Evolutionary conservation across 2,113 vertebrate genomes (phyloP).

Genomic region (Siniperca knerii): DNA sequence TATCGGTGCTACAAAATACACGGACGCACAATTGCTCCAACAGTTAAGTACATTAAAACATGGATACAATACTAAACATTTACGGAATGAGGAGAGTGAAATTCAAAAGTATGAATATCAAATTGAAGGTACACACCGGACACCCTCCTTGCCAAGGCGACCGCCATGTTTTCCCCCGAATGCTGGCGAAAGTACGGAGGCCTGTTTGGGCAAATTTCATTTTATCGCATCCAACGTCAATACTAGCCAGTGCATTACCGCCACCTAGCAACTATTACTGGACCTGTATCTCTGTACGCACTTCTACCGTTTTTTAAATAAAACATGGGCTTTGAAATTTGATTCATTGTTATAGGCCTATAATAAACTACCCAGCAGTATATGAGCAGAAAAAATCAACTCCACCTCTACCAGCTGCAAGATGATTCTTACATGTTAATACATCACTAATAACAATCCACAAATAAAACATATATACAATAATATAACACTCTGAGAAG

Average conservation of each 20-base stretch:
- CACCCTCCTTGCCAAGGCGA: conserved; percentile 67
- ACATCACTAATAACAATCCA: background rate
- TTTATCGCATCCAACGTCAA: rapidly evolving
- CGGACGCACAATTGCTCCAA: rapidly evolving
- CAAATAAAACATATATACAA: background rate
- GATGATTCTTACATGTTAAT: background rate
- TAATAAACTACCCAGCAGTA: background rate
- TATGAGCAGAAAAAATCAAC: background rate
- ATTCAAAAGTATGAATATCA: background rate
- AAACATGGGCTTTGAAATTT: background rate
- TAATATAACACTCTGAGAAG: background rate
- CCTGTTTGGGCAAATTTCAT: conserved; percentile 46
- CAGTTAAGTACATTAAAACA: background rate
- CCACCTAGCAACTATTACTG: conserved; percentile 25
- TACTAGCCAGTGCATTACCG: background rate
- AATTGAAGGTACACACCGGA: conserved; percentile 63
- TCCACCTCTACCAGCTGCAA: background rate
- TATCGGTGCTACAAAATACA: background rate
- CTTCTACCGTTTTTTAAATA: background rate
- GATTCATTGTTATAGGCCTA: background rate
- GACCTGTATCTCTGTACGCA: too few species aligned
- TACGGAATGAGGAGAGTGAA: background rate
- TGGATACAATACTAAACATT: background rate
- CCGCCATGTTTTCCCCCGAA: conserved; percentile 77
- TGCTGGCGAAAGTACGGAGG: conserved; percentile 45